These are phyloP conservation scores for Tiliacea aurago DNA, from an alignment of 2,888 invertebrate genomes.

Conservation along the genomic window DNA sequence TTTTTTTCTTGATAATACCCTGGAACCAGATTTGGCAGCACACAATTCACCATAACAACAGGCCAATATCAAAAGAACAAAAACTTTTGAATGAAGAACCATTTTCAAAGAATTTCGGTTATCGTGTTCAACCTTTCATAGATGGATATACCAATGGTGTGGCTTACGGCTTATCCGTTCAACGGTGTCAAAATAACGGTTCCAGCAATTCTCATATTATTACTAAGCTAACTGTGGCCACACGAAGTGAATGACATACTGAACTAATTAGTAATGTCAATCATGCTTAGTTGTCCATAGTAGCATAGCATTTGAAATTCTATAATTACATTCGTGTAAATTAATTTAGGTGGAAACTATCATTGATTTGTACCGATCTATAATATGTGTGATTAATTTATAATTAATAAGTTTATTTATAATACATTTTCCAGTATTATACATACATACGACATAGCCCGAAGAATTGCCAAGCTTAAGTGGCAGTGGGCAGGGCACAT, in stretches of 20 bases:
- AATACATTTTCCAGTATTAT: background rate
- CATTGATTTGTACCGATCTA: too few relatives aligned
- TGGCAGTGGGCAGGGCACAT: too few relatives aligned
- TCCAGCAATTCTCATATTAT: conserved; percentile 49
- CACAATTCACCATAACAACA: conserved; percentile 37
- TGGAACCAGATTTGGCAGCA: conserved; percentile 30
- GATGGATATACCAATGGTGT: conserved; percentile 36
- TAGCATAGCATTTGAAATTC: conserved; percentile 7
- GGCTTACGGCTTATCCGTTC: conserved; percentile 34
- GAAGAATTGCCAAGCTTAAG: too few relatives aligned
- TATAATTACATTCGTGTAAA: background rate
- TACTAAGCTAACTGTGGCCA: conserved; percentile 36
- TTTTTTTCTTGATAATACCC: conserved; percentile 89
- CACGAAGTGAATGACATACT: conserved; percentile 60
- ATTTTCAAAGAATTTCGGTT: conserved; percentile 34
- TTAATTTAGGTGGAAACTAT: background rate
- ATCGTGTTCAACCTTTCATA: conserved; percentile 25
- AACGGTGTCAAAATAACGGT: conserved; percentile 61
- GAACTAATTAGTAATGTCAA: conserved; percentile 44
- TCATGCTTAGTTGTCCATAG: background rate
- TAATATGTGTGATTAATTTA: too few relatives aligned
- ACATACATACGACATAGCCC: too few relatives aligned
- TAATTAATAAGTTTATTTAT: too few relatives aligned
- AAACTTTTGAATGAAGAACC: conserved; percentile 29
- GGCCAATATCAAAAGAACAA: conserved; percentile 41